A percentile compares a stretch with the other conserved stretches of the same genome.
Evolutionary conservation across 2,113 vertebrate genomes (phyloP).

Genomic region (Plectropomus leopardus): DNA sequence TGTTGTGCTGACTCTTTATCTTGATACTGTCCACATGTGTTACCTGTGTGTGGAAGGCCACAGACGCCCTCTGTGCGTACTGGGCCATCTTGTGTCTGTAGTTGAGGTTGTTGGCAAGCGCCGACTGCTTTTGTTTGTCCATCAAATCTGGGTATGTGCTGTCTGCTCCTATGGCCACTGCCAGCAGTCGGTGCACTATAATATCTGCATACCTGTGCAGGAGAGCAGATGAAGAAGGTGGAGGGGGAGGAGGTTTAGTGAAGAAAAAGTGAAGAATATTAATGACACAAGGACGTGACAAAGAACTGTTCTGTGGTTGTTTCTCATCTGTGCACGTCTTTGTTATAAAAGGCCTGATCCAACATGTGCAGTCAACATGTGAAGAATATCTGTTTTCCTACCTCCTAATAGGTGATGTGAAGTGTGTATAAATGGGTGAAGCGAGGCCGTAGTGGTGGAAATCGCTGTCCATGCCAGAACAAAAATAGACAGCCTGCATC

Average conservation of each 20-base stretch:
- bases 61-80: conserved; percentile 95
- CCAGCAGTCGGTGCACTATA: conserved; percentile 95
- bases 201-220: conserved; percentile 92
- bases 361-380: background rate
- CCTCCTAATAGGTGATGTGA: conserved; percentile 98
- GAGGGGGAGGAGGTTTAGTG: background rate
- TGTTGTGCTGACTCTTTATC: background rate
- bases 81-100: conserved; percentile 99
- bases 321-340: background rate
- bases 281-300: background rate
- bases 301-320: background rate
- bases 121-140: conserved; percentile 94
- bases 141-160: conserved; percentile 93
- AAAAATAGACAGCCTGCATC: conserved; percentile 99
- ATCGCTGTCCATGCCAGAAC: conserved; percentile 97
- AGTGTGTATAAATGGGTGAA: conserved; percentile 97
- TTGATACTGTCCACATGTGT: background rate
- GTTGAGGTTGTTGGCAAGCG: conserved; percentile 95
- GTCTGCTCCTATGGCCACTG: conserved; percentile 93
- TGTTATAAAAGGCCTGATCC: background rate
- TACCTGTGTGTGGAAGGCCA: conserved; percentile 98
- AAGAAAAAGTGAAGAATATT: background rate
- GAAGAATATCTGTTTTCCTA: conserved; percentile 63
- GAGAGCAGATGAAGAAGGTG: background rate
- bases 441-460: conserved; percentile 98